Evolutionary conservation across 2,113 vertebrate genomes (phyloP), one percentile per base, ranked within the genome.

Genomic region (Athene noctua): DNA sequence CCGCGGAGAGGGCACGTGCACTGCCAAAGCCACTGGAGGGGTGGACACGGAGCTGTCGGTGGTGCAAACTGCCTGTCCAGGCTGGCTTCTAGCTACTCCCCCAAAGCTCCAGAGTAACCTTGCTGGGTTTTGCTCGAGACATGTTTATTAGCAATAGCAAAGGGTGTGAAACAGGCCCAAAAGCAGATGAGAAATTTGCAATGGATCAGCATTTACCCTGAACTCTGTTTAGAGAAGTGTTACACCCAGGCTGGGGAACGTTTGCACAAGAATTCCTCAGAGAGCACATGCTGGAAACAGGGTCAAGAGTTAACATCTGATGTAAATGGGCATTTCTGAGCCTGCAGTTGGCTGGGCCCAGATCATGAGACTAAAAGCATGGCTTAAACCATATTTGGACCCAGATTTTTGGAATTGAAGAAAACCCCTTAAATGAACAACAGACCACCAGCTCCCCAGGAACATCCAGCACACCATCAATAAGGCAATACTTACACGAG

Each of bases 261-360:
- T 80, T 91, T 91, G 95, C 91, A 94, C 78, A 85, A 86, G 84
- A 95, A 95, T 91, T 97, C 96, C 95, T 96, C 4, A 1, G 77
- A 85, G 86, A 94, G 49, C 1, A 0, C 1, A 61, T 0, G 3
- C 83, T 96, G 92, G 57, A 81, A 94, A 94, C 3, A 10, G 70
- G 95, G 92, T 95, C 92, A 95, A 34, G 91, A 94, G 94, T 66
- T 34, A 94, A 84, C 30, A 51, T 36, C 88, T 91, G 91, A 40
- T 81, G 94, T 40, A 52, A 95, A 92, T 0, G 73, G 89, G 74
- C 91, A 92, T 40, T 95, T 54, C 74, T 68, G 95, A 95, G 94
- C 81, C 92, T 73, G 93, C 25, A 15, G 51, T 57, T 74, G 88
- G 87, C 91, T 62, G 72, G 29, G 73, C 42, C 49, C 67, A 38